A percentile compares a stretch with the other conserved stretches of the same genome.
Evolutionary conservation across 2,113 vertebrate genomes (phyloP).

Genomic region (Cyprinodon variegatus): DNA sequence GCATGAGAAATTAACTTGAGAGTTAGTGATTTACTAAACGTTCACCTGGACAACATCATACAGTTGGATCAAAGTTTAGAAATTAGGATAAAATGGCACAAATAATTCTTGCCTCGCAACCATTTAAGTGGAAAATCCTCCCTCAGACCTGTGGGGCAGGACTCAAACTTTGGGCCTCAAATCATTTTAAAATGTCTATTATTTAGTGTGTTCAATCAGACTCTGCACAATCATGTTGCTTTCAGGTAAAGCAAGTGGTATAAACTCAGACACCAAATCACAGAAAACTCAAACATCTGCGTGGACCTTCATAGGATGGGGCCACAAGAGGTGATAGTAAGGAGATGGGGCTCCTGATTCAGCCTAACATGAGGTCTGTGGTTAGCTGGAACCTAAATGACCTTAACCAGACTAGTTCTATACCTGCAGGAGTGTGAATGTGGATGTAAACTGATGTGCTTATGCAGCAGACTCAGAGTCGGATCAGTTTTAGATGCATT

Average conservation of each 20-base stretch:
- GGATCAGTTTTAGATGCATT: too few species aligned
- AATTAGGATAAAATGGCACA: neutral
- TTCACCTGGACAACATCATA: too few species aligned
- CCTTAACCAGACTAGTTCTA: slow-evolving; percentile 38
- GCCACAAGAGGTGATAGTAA: slow-evolving; percentile 20
- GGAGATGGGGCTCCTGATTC: slow-evolving; percentile 18
- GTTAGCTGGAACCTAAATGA: slow-evolving; percentile 41
- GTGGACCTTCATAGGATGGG: slow-evolving; percentile 47
- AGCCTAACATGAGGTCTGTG: slow-evolving; percentile 29
- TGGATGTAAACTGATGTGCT: slow-evolving; percentile 31
- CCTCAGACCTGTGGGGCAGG: neutral
- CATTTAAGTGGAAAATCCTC: neutral
- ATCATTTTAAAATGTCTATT: neutral
- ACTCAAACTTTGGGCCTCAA: neutral
- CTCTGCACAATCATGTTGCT: slow-evolving; percentile 11
- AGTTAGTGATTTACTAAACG: too few species aligned
- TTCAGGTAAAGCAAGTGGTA: slow-evolving; percentile 16
- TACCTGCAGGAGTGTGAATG: neutral
- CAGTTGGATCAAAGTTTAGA: too few species aligned
- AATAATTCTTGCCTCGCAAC: neutral
- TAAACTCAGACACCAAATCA: too few species aligned
- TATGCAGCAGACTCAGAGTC: slow-evolving; percentile 12
- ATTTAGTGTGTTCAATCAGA: neutral
- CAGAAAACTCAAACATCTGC: slow-evolving; percentile 52
- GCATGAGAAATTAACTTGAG: too few species aligned